Percentiles rank a stretch among this genome's conserved stretches.
Conservation (phyloP, 1,140 invertebrate species). For the Drosophila trapezifrons region DNA sequence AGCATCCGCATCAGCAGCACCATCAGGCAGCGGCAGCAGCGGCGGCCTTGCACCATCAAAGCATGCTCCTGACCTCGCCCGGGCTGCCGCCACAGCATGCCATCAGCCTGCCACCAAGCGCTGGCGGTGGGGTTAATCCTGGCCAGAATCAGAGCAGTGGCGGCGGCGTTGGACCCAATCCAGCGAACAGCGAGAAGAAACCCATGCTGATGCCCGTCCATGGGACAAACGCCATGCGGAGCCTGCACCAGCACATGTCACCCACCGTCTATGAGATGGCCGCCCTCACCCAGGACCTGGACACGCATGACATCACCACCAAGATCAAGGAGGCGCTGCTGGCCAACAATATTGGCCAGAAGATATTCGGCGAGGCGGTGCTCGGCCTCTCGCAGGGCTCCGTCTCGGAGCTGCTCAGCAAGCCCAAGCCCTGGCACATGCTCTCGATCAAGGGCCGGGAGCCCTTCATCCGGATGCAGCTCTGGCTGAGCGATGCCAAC, state of each 20-base stretch:
- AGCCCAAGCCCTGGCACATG: conserved; percentile 99
- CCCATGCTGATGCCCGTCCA: conserved; percentile 84
- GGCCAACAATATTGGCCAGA: conserved; percentile 99
- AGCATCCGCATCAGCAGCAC: conserved; percentile 75
- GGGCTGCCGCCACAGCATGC: conserved; percentile 88
- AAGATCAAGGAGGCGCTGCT: conserved; percentile 98
- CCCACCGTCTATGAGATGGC: conserved; percentile 98
- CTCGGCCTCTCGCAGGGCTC: conserved; percentile 98
- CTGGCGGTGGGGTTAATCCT: conserved; percentile 16
- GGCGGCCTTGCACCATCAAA: conserved; percentile 86
- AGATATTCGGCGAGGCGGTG: conserved; percentile 98
- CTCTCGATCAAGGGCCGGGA: conserved; percentile 98
- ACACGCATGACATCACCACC: conserved; percentile 97
- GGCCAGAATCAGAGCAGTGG: conserved; percentile 59
- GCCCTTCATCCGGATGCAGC: conserved; percentile 98
- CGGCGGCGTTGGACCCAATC: no score
- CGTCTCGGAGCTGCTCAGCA: conserved; percentile 97
- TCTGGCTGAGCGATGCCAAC: conserved; percentile 97
- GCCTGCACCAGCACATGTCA: conserved; percentile 91
- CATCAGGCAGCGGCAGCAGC: conserved; percentile 88
- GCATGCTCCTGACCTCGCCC: conserved; percentile 87
- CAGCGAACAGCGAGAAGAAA: conserved; percentile 85
- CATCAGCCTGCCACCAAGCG: conserved; percentile 85
- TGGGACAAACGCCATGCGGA: conserved; percentile 86
- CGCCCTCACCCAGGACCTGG: conserved; percentile 96